phyloP scores from a whole-genome alignment of 2,797 vertebrate genomes.

The Sciurus carolinensis region DNA sequence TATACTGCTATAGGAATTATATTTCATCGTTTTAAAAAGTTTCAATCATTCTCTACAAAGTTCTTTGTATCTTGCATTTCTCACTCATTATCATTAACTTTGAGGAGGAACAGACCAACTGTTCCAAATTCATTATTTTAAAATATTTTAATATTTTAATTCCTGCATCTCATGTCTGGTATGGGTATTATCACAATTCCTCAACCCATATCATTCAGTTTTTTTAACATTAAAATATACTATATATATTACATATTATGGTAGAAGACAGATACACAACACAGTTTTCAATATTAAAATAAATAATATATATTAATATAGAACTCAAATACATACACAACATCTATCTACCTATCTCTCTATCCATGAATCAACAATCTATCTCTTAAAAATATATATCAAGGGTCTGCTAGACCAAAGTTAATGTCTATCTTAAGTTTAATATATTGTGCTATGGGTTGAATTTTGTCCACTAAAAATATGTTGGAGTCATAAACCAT shows the following conservation, averaged over 20 bases:
- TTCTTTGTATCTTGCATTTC: slow-evolving; percentile 11
- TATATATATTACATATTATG: neutral
- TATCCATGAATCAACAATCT: too few relatives aligned
- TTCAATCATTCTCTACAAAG: neutral
- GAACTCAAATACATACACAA: too few relatives aligned
- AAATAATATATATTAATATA: too few relatives aligned
- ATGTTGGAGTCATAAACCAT: neutral
- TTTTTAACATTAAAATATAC: slow-evolving; percentile 59
- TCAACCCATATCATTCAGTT: neutral
- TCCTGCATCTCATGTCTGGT: neutral
- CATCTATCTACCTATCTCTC: too few relatives aligned
- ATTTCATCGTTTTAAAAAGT: slow-evolving; percentile 26
- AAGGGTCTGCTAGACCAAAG: neutral
- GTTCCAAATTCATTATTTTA: slow-evolving; percentile 27
- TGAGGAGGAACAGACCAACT: neutral
- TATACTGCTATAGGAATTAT: slow-evolving; percentile 4
- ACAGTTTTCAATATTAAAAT: too few relatives aligned
- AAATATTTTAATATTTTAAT: slow-evolving; percentile 55
- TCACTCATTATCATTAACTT: slow-evolving; percentile 36
- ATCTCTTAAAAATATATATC: neutral
- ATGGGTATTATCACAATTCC: neutral
- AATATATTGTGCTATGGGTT: neutral
- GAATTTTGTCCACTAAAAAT: slow-evolving; percentile 19
- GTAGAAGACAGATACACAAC: too few relatives aligned
- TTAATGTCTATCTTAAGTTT: slow-evolving; percentile 43